Conservation (phyloP, 2,113 vertebrate species). For the Oenanthe oenanthe region DNA sequence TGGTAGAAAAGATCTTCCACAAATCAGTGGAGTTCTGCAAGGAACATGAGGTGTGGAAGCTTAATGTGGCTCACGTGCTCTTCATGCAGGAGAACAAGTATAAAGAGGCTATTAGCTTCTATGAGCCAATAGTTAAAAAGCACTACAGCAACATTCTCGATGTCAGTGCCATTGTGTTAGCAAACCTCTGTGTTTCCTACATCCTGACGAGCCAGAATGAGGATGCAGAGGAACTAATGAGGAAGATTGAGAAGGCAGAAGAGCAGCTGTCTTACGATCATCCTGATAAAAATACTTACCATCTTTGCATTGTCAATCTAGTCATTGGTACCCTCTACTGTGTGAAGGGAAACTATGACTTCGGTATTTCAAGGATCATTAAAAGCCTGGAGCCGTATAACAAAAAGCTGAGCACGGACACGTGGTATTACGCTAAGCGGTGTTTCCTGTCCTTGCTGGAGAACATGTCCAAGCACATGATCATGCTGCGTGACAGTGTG, state of each 20-base stretch:
- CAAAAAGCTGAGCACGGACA: constrained; percentile 95
- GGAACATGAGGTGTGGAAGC: constrained; percentile 92
- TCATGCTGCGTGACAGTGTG: constrained; percentile 85
- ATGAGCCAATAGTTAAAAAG: constrained; percentile 96
- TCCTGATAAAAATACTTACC: constrained; percentile 92
- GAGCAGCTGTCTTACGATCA: constrained; percentile 90
- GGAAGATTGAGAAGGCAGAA: constrained; percentile 95
- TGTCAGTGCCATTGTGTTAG: constrained; percentile 92
- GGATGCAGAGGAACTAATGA: constrained; percentile 95
- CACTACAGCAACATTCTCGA: constrained; percentile 91
- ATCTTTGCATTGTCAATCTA: constrained; percentile 95
- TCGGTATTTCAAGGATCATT: constrained; percentile 94
- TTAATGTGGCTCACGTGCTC: constrained; percentile 94
- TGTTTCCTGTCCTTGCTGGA: constrained; percentile 95
- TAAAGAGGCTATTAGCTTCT: constrained; percentile 93
- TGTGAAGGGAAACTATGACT: constrained; percentile 96
- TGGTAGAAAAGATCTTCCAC: constrained; percentile 96
- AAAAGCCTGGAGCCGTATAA: constrained; percentile 96
- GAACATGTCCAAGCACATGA: constrained; percentile 95
- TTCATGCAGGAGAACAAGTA: constrained; percentile 98
- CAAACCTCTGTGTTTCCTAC: constrained; percentile 96
- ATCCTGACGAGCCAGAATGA: constrained; percentile 96
- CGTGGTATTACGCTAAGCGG: constrained; percentile 96
- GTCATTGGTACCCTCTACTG: constrained; percentile 98
- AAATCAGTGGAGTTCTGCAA: constrained; percentile 93